A percentile compares a stretch with the other conserved stretches of the same genome.
These are phyloP conservation scores for Oreochromis mossambicus DNA, from an alignment of 2,797 vertebrate species.

Conservation along the genomic window DNA sequence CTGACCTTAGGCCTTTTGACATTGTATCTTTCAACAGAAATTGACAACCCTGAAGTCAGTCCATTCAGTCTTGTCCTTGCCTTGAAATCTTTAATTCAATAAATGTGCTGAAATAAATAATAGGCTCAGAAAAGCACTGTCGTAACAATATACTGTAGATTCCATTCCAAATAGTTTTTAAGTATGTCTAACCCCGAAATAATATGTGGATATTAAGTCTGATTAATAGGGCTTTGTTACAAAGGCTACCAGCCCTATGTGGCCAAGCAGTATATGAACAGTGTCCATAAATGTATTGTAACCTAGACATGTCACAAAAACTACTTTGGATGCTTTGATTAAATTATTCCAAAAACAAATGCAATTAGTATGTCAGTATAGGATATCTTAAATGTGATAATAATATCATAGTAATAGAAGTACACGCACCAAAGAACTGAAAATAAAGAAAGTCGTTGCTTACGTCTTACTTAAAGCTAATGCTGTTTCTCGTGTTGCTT, in stretches of 20 bases:
- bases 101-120: neutral
- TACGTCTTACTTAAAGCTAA: neutral
- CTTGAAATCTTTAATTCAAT: neutral
- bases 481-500: neutral
- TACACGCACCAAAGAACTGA: neutral
- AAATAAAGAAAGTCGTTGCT: neutral
- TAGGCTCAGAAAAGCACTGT: neutral
- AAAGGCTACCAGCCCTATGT: neutral
- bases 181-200: neutral
- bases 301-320: neutral
- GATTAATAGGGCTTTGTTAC: neutral
- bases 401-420: neutral
- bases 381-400: neutral
- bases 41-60: constrained; percentile 15
- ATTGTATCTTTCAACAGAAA: neutral
- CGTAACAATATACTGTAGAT: neutral
- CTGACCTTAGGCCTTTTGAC: constrained; percentile 1
- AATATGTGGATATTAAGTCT: neutral
- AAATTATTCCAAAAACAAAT: neutral
- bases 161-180: neutral
- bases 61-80: neutral
- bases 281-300: neutral
- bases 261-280: neutral
- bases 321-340: neutral
- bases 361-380: neutral